Evolutionary conservation across 2,113 vertebrate genomes (phyloP).

Genomic region (Panurus biarmicus): DNA sequence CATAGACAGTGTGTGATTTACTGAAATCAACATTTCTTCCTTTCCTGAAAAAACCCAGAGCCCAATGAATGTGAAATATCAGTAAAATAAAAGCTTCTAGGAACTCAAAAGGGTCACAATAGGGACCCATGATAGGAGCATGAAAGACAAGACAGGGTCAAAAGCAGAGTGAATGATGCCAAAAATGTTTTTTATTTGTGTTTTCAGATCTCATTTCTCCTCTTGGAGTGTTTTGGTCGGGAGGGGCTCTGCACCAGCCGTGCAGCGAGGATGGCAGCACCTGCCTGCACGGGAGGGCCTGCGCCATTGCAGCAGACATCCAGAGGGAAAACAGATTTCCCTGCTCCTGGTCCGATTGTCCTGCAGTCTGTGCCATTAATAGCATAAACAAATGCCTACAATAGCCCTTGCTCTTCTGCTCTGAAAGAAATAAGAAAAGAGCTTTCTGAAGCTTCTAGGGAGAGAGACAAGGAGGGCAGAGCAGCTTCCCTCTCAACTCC

Average conservation of each 20-base stretch:
- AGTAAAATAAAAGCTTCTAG: not conserved
- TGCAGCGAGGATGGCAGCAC: not conserved
- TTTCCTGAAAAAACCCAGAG: not conserved
- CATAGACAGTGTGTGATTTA: not conserved
- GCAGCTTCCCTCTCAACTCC: not conserved
- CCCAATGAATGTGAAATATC: not conserved
- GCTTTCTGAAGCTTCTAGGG: not conserved
- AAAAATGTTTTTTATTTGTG: not conserved
- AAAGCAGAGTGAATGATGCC: not conserved
- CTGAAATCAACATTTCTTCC: not conserved
- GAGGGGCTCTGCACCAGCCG: not conserved
- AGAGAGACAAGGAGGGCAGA: conserved; percentile 6
- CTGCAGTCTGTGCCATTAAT: not conserved
- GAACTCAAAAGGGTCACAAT: not conserved
- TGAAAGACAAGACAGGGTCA: not conserved
- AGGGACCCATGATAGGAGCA: not conserved
- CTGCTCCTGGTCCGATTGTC: not conserved
- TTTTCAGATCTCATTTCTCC: not conserved
- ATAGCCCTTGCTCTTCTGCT: not conserved
- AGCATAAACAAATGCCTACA: not conserved
- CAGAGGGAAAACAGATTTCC: not conserved
- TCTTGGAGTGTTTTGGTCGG: not conserved
- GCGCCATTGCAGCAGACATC: not conserved
- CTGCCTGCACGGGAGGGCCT: not conserved
- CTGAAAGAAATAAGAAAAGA: not conserved